Evolutionary conservation across 2,797 vertebrate genomes (phyloP).

Genomic region (Lutjanus campechanus): DNA sequence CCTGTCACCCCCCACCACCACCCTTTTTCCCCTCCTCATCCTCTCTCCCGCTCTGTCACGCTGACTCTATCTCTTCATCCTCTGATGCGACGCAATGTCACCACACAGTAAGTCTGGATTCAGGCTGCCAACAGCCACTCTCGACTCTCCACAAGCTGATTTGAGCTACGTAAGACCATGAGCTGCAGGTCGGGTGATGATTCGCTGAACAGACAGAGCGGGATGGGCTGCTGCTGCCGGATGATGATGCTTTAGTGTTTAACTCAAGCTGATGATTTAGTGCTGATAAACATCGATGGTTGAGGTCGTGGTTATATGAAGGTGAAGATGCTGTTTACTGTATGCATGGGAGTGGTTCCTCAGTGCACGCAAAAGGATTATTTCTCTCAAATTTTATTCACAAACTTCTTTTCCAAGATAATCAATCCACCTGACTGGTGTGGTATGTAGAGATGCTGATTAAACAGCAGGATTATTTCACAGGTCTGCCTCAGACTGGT

Average conservation of each 20-base stretch:
- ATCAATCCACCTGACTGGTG: too few species aligned
- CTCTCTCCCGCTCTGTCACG: constrained; percentile 25
- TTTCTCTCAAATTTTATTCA: too few species aligned
- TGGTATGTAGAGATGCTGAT: too few species aligned
- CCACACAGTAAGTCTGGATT: constrained; percentile 8
- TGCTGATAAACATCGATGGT: background rate
- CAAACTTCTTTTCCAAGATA: too few species aligned
- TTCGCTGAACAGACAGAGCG: background rate
- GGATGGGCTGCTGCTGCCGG: background rate
- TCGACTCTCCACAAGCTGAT: constrained; percentile 8
- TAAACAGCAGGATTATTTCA: too few species aligned
- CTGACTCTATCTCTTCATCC: constrained; percentile 30
- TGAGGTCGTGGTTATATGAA: background rate
- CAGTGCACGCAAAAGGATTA: background rate
- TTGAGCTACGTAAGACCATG: background rate
- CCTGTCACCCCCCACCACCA: background rate
- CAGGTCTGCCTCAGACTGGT: too few species aligned
- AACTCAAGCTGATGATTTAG: background rate
- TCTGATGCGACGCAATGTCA: constrained; percentile 38
- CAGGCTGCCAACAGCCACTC: constrained; percentile 7
- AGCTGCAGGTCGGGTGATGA: background rate
- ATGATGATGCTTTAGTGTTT: background rate
- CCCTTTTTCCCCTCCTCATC: constrained; percentile 5
- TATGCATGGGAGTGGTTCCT: too few species aligned
- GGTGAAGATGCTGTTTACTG: background rate